Evolutionary conservation across 2,888 invertebrate species (phyloP), one percentile per base, ranked within the genome.

Genomic region (Platycheirus albimanus): DNA sequence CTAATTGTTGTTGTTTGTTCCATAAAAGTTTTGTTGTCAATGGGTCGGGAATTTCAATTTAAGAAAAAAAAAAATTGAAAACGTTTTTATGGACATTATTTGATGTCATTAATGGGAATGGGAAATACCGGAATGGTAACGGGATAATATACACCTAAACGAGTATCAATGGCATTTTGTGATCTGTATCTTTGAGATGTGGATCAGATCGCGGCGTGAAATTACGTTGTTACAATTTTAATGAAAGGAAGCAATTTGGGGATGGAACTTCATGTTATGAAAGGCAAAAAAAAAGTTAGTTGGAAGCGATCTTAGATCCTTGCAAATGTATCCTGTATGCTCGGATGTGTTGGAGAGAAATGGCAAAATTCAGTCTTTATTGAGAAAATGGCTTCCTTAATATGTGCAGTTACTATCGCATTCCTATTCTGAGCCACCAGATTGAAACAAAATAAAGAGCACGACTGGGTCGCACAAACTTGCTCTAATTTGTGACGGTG

Each of bases 1-100:
- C 83, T 83, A 83, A 83, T 83, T 83, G 83, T 69, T 43, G 24
- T 15, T 78, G 78, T 83, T 71, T 81, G 76, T 67, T 51, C 52
- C 69, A 28, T 54, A 38, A 61, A 61, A 45, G 43, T 61, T 71
- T 70, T 38, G 2, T 36, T 36, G 47, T 83, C 71, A 69, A 77
- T 83, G 77, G 58, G 43, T 51, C 10, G 30, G 47, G n/a, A 38
- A 75, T 43, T 43, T 38, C n/a, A 11, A 52, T 24, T 38, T 19
- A 28, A 10, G 28, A n/a, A n/a, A n/a, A n/a, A n/a, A n/a, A n/a
- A n/a, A n/a, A n/a, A n/a, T n/a, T n/a, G n/a, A 30, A 36, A 36
- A 54, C 36, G 58, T 70, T 56, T 80, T 81, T 81, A 71, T 51
- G 58, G 78, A 51, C 78, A 83, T n/a, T n/a, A n/a, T 69, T 78